Conservation (phyloP, 2,888 invertebrate genomes). For the Pollenia griseotomentosa region DNA sequence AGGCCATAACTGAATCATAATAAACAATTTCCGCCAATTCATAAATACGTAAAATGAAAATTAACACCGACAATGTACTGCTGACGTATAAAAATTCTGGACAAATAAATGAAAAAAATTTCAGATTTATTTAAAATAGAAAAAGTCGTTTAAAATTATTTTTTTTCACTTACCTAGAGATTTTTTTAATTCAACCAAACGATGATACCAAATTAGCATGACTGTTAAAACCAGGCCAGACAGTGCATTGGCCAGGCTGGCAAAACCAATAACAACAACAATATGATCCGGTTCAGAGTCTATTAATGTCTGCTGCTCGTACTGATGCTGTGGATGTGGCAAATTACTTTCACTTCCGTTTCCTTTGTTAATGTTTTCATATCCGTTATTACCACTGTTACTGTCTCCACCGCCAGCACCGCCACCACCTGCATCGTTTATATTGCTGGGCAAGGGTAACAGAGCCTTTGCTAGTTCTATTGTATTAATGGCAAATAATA, state of each 20-base stretch:
- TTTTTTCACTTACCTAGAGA: slow-evolving; percentile 78
- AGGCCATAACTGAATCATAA: slow-evolving; percentile 78
- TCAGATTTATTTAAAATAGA: background rate
- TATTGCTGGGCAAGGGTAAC: slow-evolving; percentile 76
- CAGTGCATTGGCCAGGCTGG: slow-evolving; percentile 80
- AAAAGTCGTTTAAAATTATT: background rate
- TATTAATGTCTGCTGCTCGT: slow-evolving; percentile 42
- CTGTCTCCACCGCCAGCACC: background rate
- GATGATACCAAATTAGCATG: slow-evolving; percentile 81
- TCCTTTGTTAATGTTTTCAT: slow-evolving; percentile 66
- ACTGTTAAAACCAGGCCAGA: slow-evolving; percentile 80
- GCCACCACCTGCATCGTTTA: slow-evolving; percentile 39
- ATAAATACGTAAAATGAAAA: slow-evolving; percentile 79
- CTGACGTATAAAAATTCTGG: slow-evolving; percentile 81
- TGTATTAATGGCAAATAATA: slow-evolving; percentile 81
- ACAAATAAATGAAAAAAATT: slow-evolving; percentile 50
- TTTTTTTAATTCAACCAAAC: slow-evolving; percentile 81
- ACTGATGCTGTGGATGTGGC: slow-evolving; percentile 53
- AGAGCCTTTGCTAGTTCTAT: slow-evolving; percentile 81
- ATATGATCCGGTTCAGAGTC: slow-evolving; percentile 74
- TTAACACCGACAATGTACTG: slow-evolving; percentile 76
- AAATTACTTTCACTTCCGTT: slow-evolving; percentile 73
- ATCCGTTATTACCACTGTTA: slow-evolving; percentile 57
- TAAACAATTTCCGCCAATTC: slow-evolving; percentile 80
- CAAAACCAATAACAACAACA: slow-evolving; percentile 78